Evolutionary conservation across 2,888 invertebrate genomes (phyloP), one percentile per base, ranked within the genome.

Genomic region (Thumatha senex): DNA sequence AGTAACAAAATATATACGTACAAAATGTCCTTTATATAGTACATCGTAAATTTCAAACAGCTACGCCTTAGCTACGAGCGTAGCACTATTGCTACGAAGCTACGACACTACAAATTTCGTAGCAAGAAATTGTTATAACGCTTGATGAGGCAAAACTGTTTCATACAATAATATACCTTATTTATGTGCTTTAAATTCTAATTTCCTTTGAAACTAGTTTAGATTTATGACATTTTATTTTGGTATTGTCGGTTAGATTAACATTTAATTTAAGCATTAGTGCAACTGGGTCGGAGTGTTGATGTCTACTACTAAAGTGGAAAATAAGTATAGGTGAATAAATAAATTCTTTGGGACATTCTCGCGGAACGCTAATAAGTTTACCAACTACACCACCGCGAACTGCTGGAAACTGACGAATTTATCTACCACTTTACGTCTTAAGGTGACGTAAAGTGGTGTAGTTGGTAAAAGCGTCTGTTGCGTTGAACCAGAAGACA

Each of bases 21-120:
- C 14, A 36, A 36, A 14, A 36, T 14, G 33, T 15, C 12, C 15
- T 4, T n/a, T 34, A 34, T n/a, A 41, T 12, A 40, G 12, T 5
- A 36, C 40, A 34, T 30, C 10, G 11, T 35, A n/a, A 41, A 44
- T 45, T 38, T 39, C 15, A 12, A 35, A 39, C 30, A 18, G 43
- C 47, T 43, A 43, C 47, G 40, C 9, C 24, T 12, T 18, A 31
- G 44, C 49, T 49, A 49, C 44, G 40, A 30, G 34, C 40, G 48
- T 35, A 41, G 43, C 29, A 44, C n/a, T 36, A 18, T 7, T 13
- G 34, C 48, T 31, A 48, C 15, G 14, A 15, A 4, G 30, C 46
- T 18, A 46, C 29, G 24, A 29, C 24, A 24, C 33, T 24, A 40
- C 40, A 40, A 45, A 38, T 38, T 36, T 45, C 30, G 45, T 45